phyloP scores from a whole-genome alignment of 2,113 vertebrate species.

The Calonectris borealis region DNA sequence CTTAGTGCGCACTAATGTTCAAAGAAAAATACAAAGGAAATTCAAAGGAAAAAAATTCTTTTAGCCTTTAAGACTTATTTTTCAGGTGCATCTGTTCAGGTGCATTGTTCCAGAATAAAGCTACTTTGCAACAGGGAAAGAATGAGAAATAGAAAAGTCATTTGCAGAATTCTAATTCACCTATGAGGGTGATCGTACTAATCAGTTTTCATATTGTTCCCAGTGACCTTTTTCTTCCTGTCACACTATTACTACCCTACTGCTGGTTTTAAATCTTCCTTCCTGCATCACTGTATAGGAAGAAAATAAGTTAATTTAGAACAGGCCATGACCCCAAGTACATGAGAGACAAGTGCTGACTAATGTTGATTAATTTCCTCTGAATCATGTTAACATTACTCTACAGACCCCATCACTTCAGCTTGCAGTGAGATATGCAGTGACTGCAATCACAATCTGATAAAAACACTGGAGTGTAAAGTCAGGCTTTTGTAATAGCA shows the following conservation, averaged over 20 bases:
- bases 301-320: slow-evolving; percentile 19
- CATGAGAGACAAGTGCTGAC: slow-evolving; percentile 18
- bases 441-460: background rate
- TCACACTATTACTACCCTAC: background rate
- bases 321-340: background rate
- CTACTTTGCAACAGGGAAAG: background rate
- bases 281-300: background rate
- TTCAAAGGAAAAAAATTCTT: background rate
- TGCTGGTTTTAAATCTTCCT: slow-evolving; percentile 23
- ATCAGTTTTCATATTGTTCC: slow-evolving; percentile 25
- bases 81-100: background rate
- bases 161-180: slow-evolving; percentile 5
- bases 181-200: background rate
- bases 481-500: background rate
- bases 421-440: background rate
- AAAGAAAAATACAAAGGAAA: background rate
- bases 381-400: background rate
- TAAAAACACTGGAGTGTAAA: background rate
- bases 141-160: background rate
- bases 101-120: background rate
- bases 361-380: slow-evolving; percentile 22
- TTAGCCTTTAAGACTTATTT: background rate
- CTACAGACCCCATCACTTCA: background rate
- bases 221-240: slow-evolving; percentile 19
- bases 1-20: background rate